These are phyloP conservation scores for Cryptoblepharus egeriae DNA, from an alignment of 2,797 vertebrate genomes.

Conservation along the genomic window DNA sequence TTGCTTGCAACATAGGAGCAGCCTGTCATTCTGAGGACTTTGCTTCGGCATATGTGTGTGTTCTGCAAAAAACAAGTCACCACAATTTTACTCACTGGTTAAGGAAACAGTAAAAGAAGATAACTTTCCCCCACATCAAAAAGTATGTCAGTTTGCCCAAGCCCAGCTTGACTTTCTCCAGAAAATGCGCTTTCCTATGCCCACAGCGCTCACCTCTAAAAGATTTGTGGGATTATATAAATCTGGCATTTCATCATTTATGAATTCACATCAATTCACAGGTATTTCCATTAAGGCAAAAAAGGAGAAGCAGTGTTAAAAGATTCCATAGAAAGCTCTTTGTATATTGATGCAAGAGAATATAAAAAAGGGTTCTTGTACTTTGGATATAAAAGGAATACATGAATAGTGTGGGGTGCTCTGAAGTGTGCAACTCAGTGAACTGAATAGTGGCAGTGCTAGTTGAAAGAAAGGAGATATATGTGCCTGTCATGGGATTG, in stretches of 20 bases:
- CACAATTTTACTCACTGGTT: background rate
- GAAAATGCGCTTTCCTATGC: background rate
- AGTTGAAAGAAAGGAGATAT: slow-evolving; percentile 40
- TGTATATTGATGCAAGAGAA: slow-evolving; percentile 26
- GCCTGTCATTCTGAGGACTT: slow-evolving; percentile 1
- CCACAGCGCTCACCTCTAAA: background rate
- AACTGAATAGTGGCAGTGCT: slow-evolving; percentile 5
- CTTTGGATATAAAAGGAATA: slow-evolving; percentile 47
- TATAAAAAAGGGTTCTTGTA: slow-evolving; percentile 17
- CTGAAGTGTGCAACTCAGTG: slow-evolving; percentile 33
- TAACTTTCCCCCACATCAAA: background rate
- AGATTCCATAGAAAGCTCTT: slow-evolving; percentile 31
- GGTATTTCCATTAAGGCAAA: background rate
- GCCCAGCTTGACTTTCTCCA: background rate
- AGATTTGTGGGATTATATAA: slow-evolving; percentile 17
- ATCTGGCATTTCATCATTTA: slow-evolving; percentile 21
- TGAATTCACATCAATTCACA: slow-evolving; percentile 49
- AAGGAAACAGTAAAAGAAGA: background rate
- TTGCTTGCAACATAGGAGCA: background rate
- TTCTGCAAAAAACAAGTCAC: background rate
- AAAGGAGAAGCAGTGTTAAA: slow-evolving; percentile 31
- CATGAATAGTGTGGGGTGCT: slow-evolving; percentile 33
- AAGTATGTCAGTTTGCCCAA: background rate
- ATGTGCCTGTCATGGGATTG: background rate
- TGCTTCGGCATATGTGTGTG: background rate